Evolutionary conservation across 2,797 vertebrate species (phyloP).

Genomic region (Distichodus sexfasciatus): DNA sequence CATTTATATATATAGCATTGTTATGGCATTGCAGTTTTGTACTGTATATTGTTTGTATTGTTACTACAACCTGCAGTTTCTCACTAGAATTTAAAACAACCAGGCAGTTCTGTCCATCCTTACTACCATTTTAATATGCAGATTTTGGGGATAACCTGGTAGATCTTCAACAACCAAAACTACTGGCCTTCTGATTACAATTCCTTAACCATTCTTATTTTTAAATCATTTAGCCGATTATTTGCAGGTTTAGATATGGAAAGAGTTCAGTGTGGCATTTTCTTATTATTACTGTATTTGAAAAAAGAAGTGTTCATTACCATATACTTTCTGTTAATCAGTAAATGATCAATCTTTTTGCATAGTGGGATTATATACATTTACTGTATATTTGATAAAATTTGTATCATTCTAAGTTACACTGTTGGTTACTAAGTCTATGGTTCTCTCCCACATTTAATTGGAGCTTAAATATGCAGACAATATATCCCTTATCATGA

Average conservation of each 20-base stretch:
- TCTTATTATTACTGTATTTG: constrained; percentile 26
- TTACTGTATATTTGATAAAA: constrained; percentile 20
- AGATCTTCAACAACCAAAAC: constrained; percentile 15
- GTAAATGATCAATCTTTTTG: constrained; percentile 4
- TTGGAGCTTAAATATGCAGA: constrained; percentile 38
- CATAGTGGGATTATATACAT: constrained; percentile 19
- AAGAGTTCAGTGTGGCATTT: constrained; percentile 32
- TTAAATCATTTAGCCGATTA: not conserved
- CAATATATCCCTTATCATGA: not conserved
- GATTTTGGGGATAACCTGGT: not conserved
- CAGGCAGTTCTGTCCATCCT: constrained; percentile 2
- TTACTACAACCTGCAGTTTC: constrained; percentile 40
- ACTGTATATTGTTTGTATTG: constrained; percentile 46
- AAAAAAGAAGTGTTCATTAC: constrained; percentile 8
- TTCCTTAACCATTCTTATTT: not conserved
- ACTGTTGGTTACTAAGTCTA: no score
- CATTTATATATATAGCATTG: constrained; percentile 45
- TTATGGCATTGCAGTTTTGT: constrained; percentile 45
- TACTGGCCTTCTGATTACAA: not conserved
- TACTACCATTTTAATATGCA: constrained; percentile 25
- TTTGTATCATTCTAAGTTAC: not conserved
- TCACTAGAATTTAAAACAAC: constrained; percentile 17
- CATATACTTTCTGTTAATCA: constrained; percentile 11
- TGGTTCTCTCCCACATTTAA: not conserved
- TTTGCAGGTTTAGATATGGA: constrained; percentile 24